Conservation (phyloP, 2,113 vertebrate genomes). For the Patagioenas fasciata region DNA sequence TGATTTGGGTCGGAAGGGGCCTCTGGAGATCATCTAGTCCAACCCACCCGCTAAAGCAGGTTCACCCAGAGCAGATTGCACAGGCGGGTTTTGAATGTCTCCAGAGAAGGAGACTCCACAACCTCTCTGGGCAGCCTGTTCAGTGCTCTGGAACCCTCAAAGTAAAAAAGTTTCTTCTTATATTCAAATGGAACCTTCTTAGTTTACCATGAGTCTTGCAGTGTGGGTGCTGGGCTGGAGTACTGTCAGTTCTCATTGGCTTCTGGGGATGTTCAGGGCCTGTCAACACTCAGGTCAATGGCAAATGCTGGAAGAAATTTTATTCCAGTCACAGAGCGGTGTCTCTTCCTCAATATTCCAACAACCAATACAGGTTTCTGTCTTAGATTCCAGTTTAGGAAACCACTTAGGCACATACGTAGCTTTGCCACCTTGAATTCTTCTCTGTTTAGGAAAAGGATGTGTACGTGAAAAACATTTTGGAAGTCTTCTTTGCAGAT, state of each 20-base stretch:
- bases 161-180: too few relatives aligned
- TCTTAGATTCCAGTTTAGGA: not conserved
- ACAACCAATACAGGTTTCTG: not conserved
- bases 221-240: not conserved
- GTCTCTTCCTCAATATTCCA: not conserved
- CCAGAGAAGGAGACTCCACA: too few relatives aligned
- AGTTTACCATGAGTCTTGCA: not conserved
- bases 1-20: too few relatives aligned
- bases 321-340: rapidly evolving
- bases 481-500: not conserved
- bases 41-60: too few relatives aligned
- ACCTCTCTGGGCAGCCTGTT: too few relatives aligned
- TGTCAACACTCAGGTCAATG: not conserved
- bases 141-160: too few relatives aligned
- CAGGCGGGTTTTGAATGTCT: too few relatives aligned
- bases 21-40: too few relatives aligned
- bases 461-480: not conserved
- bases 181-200: too few relatives aligned
- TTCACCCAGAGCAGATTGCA: too few relatives aligned
- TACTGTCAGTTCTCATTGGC: not conserved
- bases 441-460: not conserved
- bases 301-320: not conserved
- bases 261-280: not conserved
- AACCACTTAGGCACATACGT: not conserved
- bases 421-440: not conserved